phyloP scores from a whole-genome alignment of 2,888 invertebrate species.

The Dione vanillae region DNA sequence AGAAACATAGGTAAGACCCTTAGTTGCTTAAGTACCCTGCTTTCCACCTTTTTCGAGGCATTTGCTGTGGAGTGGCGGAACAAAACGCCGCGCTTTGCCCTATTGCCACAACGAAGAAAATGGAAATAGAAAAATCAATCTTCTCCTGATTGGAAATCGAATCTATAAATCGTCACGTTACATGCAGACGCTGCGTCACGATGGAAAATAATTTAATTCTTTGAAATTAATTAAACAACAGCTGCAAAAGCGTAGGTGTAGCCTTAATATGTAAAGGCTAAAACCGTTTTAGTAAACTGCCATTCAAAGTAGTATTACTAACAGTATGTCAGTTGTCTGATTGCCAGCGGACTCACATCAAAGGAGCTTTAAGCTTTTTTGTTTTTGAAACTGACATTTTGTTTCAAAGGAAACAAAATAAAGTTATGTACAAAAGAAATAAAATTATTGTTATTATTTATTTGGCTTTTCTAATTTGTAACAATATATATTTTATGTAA shows the following conservation, averaged over 20 bases:
- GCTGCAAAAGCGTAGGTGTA: not conserved
- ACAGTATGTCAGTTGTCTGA: not conserved
- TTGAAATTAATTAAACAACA: no score
- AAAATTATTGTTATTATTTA: not conserved
- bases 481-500: not conserved
- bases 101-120: no score
- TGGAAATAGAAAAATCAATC: no score
- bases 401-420: not conserved
- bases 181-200: no score
- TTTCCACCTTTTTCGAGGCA: no score
- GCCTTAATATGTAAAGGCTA: not conserved
- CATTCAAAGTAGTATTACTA: not conserved
- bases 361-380: not conserved
- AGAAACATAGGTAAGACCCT: no score
- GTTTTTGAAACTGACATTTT: not conserved
- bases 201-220: no score
- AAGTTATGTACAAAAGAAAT: not conserved
- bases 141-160: no score
- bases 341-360: not conserved
- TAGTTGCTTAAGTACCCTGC: no score
- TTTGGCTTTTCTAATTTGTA: not conserved
- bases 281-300: not conserved
- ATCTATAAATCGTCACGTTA: no score
- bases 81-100: no score
- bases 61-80: no score